Conservation (phyloP, 2,888 invertebrate genomes). For the Ptilodon capucinus region DNA sequence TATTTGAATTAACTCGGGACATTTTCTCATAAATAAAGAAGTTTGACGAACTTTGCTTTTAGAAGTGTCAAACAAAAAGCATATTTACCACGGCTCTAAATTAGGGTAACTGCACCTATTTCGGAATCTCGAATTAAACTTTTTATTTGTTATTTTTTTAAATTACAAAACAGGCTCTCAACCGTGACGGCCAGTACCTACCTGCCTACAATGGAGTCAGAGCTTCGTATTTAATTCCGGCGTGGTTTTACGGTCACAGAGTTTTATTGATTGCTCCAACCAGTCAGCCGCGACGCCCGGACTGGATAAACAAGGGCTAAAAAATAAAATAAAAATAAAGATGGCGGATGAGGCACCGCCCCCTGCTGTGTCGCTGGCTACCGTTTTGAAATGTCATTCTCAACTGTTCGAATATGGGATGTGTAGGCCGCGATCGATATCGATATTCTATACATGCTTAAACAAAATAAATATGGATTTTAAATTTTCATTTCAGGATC, state of each 20-base stretch:
- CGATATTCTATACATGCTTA: constrained; percentile 11
- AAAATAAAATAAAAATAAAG: constrained; percentile 73
- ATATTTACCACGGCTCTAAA: constrained; percentile 9
- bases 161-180: constrained; percentile 46
- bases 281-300: constrained; percentile 70
- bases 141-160: constrained; percentile 42
- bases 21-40: not conserved
- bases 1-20: not conserved
- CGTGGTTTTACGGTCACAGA: constrained; percentile 70
- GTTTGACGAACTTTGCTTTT: constrained; percentile 6
- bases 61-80: constrained; percentile 13
- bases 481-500: too few relatives aligned
- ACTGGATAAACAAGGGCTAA: constrained; percentile 78
- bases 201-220: constrained; percentile 42
- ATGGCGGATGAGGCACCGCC: constrained; percentile 74
- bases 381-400: constrained; percentile 79
- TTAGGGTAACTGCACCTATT: constrained; percentile 28
- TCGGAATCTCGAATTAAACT: constrained; percentile 23
- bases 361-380: constrained; percentile 72
- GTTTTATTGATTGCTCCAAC: constrained; percentile 76
- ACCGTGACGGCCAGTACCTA: constrained; percentile 44
- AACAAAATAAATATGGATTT: too few relatives aligned
- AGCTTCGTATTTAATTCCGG: constrained; percentile 69
- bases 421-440: constrained; percentile 25
- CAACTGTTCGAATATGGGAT: constrained; percentile 40